Evolutionary conservation across 1,140 invertebrate genomes (phyloP).

Genomic region (Harpegnathos saltator): DNA sequence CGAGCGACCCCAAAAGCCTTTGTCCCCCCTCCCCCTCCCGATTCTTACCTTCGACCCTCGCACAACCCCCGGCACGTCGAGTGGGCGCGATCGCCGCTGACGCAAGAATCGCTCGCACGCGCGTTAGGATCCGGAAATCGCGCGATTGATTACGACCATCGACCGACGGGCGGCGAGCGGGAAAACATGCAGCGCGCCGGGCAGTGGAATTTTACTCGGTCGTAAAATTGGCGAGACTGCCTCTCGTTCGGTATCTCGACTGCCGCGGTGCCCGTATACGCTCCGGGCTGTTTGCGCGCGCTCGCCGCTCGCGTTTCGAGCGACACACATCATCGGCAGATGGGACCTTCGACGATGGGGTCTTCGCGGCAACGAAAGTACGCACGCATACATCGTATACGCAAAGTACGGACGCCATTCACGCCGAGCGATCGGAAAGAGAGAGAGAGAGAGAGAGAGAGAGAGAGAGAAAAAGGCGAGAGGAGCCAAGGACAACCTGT

Average conservation of each 20-base stretch:
- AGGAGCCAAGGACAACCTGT: slow-evolving; percentile 56
- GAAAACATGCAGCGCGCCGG: no score
- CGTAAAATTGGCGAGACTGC: slow-evolving; percentile 35
- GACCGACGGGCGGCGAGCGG: no score
- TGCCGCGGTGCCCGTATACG: no score
- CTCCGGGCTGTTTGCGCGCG: no score
- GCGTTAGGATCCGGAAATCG: neutral
- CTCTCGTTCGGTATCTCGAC: slow-evolving; percentile 21
- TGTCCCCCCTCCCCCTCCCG: no score
- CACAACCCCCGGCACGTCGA: no score
- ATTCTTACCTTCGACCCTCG: no score
- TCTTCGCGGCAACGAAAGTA: slow-evolving; percentile 1
- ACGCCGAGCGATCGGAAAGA: neutral
- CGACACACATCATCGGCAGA: slow-evolving; percentile 49
- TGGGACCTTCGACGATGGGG: slow-evolving; percentile 31
- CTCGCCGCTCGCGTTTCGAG: neutral
- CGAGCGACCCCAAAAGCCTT: no score
- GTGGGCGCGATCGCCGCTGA: no score
- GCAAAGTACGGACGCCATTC: slow-evolving; percentile 31
- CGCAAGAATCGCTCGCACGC: no score
- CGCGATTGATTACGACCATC: no score
- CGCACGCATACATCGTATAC: slow-evolving; percentile 22
- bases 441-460: slow-evolving; percentile 22
- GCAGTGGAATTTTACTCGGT: no score
- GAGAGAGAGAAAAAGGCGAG: slow-evolving; percentile 22